Base-by-base conservation (phyloP, 2,888 invertebrate species). In the Cordilura impudica region DNA sequence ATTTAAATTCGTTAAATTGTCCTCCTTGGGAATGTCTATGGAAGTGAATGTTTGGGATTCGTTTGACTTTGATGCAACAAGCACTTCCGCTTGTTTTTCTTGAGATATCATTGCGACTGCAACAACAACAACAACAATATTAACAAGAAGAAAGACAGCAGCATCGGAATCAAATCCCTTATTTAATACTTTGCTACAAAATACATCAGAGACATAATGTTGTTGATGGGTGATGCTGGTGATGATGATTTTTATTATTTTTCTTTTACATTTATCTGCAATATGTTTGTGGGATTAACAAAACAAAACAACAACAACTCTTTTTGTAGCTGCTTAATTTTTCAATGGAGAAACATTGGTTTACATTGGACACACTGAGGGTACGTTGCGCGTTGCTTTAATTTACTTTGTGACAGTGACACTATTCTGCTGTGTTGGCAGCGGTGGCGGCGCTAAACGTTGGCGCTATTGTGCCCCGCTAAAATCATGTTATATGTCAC, bases 11-110 rank as follows among this genome's bases (percentile, higher is more conserved):
- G 77, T 79, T 82, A 78, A 72, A 54, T 77, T 81, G 75, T 82
- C 81, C 53, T 76, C 81, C 53, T 76, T 81, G 82, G 84, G 85
- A 84, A 87, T 87, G 84, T 87, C 84, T 81, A 87, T 84, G 71
- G 86, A 84, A 78, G 86, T 85, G 61, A 83, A 78, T 47, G 67
- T 49, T 60, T 82, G 51, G 82, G 76, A 56, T 81, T 82, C 81
- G 39, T 81, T 81, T 70, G 82, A 61, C 56, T 84, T 78, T 63
- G 81, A 66, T 35, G 61, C 61, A 78, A 70, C 53, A 66, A 80
- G 71, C 80, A 78, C 63, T 81, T 78, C 78, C 81, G 79, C 56
- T 60, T 81, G 82, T 66, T 80, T 65, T 81, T 81, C 71, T 63
- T 47, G 81, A 67, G 81, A 78, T 81, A 83, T 81, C 86, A 86